phyloP scores from a whole-genome alignment of 1,140 invertebrate species.

The Euwallacea fornicatus region DNA sequence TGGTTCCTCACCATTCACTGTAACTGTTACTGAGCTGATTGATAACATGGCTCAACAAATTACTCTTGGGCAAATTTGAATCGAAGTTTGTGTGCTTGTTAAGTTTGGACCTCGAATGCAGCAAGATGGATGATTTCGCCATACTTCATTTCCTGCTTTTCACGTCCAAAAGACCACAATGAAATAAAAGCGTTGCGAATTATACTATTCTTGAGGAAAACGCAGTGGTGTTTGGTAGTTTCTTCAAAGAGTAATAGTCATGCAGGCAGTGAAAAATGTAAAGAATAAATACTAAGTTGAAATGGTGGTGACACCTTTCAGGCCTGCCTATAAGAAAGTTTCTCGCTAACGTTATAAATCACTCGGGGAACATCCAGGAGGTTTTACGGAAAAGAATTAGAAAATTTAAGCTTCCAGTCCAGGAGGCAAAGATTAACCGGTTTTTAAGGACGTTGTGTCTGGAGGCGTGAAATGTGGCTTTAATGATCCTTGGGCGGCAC shows the following conservation, averaged over 20 bases:
- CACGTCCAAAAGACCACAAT: background rate
- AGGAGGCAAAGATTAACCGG: conserved; percentile 1
- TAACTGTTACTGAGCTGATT: background rate
- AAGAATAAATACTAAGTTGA: background rate
- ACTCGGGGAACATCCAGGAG: background rate
- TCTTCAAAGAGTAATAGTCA: background rate
- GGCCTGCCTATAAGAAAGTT: background rate
- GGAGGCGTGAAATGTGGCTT: background rate
- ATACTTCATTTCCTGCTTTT: background rate
- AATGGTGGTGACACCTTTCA: background rate
- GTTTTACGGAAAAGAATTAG: conserved; percentile 3
- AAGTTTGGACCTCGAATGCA: background rate
- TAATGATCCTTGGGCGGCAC: background rate
- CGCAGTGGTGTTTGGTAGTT: no score
- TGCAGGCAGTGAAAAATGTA: conserved; percentile 3
- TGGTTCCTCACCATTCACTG: background rate
- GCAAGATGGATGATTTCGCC: background rate
- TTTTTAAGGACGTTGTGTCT: conserved; percentile 1
- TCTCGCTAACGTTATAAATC: background rate
- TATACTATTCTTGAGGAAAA: background rate
- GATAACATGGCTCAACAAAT: background rate
- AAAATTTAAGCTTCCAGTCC: background rate
- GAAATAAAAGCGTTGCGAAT: background rate
- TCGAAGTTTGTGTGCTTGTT: background rate
- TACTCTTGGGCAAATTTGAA: background rate